These are phyloP conservation scores for Watsonalla binaria DNA, from an alignment of 2,888 invertebrate genomes.

Conservation along the genomic window DNA sequence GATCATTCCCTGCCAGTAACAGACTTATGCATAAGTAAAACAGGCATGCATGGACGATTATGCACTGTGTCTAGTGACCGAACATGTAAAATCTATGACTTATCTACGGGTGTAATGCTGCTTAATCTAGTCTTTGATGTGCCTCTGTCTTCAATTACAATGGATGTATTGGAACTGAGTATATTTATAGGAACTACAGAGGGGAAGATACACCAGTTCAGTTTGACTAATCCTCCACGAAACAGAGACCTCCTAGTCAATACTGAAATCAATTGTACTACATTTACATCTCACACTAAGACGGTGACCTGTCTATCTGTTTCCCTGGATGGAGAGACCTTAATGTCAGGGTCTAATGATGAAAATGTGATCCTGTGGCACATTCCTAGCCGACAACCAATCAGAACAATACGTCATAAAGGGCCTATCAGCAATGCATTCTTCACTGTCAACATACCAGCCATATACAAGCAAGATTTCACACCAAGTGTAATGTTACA, in stretches of 20 bases:
- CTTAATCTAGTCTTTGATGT: constrained; percentile 86
- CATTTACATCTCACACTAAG: constrained; percentile 84
- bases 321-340: constrained; percentile 83
- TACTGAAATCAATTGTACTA: constrained; percentile 63
- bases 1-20: constrained; percentile 90
- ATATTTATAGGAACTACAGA: constrained; percentile 86
- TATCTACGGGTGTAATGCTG: constrained; percentile 83
- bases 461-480: constrained; percentile 79
- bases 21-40: constrained; percentile 86
- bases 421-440: constrained; percentile 86
- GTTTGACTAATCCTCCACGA: constrained; percentile 83
- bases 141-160: constrained; percentile 82
- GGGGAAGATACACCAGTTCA: constrained; percentile 84
- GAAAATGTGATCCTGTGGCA: constrained; percentile 89
- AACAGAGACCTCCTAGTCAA: constrained; percentile 82
- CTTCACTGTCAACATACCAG: constrained; percentile 79
- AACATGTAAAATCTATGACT: constrained; percentile 89
- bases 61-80: constrained; percentile 89
- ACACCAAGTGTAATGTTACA: constrained; percentile 77
- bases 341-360: constrained; percentile 89
- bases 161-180: constrained; percentile 84
- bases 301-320: constrained; percentile 84
- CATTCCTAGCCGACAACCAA: constrained; percentile 84
- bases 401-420: constrained; percentile 84
- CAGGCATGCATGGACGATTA: constrained; percentile 83